phyloP scores from a whole-genome alignment of 2,797 vertebrate species.

The Cyclura pinguis region DNA sequence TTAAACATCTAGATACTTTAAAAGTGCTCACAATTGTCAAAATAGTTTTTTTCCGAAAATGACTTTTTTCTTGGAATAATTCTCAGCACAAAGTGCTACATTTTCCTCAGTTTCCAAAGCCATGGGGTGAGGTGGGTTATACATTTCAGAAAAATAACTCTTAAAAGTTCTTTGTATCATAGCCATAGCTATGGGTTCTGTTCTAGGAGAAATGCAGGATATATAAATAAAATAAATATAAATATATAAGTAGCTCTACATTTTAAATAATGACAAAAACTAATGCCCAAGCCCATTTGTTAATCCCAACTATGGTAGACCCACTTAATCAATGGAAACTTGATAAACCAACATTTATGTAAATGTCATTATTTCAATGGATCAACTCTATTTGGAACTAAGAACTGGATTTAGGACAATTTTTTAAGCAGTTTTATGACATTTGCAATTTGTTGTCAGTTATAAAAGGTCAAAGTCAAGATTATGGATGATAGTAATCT shows the following conservation, averaged over 20 bases:
- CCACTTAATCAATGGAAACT: background rate
- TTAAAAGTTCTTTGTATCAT: background rate
- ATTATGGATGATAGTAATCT: slow-evolving; percentile 44
- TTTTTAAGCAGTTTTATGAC: slow-evolving; percentile 33
- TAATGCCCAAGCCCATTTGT: background rate
- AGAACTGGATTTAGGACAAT: no score
- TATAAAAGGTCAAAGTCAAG: slow-evolving; percentile 54
- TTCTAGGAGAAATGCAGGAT: no score
- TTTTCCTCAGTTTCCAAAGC: background rate
- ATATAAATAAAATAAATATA: no score
- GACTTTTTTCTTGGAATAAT: no score
- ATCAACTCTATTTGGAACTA: background rate
- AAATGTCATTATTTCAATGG: background rate
- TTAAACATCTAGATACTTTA: no score
- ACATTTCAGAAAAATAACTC: background rate
- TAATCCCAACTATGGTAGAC: background rate
- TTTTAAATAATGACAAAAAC: background rate
- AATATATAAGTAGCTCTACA: no score
- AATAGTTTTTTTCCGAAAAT: no score
- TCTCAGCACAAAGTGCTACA: background rate
- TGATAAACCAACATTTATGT: background rate
- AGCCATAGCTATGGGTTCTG: no score
- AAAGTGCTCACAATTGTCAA: no score
- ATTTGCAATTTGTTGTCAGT: slow-evolving; percentile 57
- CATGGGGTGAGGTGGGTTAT: background rate